Evolutionary conservation across 2,888 invertebrate genomes (phyloP).

Genomic region (Metallyticus violacea): DNA sequence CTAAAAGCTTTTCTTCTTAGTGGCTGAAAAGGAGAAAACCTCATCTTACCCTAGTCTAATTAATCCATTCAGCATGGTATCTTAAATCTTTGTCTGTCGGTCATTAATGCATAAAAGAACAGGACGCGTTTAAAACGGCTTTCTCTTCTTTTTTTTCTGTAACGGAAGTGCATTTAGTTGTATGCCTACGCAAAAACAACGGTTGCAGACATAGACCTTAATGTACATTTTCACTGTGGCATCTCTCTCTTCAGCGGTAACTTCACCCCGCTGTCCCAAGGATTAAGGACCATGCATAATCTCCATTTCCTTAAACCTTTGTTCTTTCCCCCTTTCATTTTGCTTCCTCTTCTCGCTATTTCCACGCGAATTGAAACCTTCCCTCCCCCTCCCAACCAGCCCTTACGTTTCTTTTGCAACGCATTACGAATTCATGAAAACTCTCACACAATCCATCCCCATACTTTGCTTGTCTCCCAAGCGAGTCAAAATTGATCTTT

Average conservation of each 20-base stretch:
- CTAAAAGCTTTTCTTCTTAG: background rate
- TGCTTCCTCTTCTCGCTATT: background rate
- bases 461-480: background rate
- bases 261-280: background rate
- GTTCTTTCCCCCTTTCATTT: background rate
- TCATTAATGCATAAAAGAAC: background rate
- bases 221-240: too few species aligned
- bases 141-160: too few species aligned
- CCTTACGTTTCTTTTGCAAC: background rate
- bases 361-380: slow-evolving; percentile 1
- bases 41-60: background rate
- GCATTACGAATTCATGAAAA: slow-evolving; percentile 16
- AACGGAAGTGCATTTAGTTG: background rate
- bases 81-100: background rate
- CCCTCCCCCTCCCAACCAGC: background rate
- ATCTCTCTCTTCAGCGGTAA: background rate
- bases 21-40: background rate
- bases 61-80: background rate
- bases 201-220: background rate
- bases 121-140: background rate
- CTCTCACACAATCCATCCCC: background rate
- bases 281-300: background rate
- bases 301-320: slow-evolving; percentile 1
- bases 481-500: slow-evolving; percentile 12
- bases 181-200: background rate